Evolutionary conservation across 2,797 vertebrate species (phyloP).

Genomic region (Hippopotamyrus pictus): DNA sequence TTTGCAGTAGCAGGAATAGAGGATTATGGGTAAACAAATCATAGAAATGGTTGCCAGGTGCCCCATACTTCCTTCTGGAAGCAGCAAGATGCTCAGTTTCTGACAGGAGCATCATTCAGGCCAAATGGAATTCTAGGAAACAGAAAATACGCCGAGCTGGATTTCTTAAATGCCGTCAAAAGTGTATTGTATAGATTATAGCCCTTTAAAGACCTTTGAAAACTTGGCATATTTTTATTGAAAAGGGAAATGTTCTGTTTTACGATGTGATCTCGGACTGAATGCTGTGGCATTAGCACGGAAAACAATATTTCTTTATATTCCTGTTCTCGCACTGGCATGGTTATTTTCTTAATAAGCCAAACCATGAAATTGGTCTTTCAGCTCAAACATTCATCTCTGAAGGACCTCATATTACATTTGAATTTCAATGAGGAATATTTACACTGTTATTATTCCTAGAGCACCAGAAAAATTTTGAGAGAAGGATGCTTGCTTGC

Average conservation of each 20-base stretch:
- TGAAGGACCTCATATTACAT: background rate
- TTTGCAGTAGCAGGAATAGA: conserved; percentile 39
- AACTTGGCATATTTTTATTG: background rate
- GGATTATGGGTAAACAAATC: conserved; percentile 6
- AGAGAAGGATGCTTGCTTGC: background rate
- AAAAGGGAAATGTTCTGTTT: background rate
- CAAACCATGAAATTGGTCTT: conserved; percentile 1
- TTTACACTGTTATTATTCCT: background rate
- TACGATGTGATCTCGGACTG: background rate
- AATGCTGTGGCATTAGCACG: background rate
- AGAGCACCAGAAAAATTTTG: background rate
- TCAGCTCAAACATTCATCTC: background rate
- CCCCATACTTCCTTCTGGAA: background rate
- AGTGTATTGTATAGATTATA: background rate
- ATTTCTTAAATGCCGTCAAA: background rate
- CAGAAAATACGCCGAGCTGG: background rate
- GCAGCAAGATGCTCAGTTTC: background rate
- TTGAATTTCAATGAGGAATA: conserved; percentile 2
- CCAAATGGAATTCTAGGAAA: conserved; percentile 54
- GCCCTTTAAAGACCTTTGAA: background rate
- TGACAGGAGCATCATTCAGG: conserved; percentile 52
- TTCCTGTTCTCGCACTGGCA: background rate
- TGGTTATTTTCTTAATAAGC: background rate
- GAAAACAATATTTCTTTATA: background rate
- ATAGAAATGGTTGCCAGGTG: background rate